Percentiles rank a stretch among this genome's conserved stretches.
Conservation (phyloP, 1,140 invertebrate genomes). For the Aphidius ervi region DNA sequence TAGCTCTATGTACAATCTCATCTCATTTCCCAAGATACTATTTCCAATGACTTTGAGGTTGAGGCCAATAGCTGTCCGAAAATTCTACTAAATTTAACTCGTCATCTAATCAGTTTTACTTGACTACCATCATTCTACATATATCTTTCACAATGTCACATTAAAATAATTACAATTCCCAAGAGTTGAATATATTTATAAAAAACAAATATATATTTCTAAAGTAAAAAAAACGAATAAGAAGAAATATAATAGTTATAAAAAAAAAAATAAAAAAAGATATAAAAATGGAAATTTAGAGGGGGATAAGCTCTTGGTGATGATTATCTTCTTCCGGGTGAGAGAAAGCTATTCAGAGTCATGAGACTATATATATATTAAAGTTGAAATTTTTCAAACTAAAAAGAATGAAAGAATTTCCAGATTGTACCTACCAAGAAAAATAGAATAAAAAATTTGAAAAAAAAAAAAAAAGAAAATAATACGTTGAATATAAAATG, state of each 20-base stretch:
- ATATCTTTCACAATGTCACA: no score
- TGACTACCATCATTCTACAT: no score
- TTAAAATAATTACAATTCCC: not conserved
- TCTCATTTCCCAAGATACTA: not conserved
- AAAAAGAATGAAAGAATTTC: not conserved
- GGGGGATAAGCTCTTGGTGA: conserved; percentile 14
- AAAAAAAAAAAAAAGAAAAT: no score
- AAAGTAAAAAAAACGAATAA: not conserved
- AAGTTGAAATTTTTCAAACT: conserved; percentile 2
- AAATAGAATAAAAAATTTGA: no score
- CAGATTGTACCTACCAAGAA: no score
- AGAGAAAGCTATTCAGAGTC: conserved; percentile 9
- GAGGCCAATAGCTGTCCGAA: not conserved
- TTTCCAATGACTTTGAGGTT: not conserved
- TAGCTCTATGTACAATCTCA: not conserved
- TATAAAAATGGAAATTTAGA: not conserved
- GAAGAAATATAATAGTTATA: not conserved
- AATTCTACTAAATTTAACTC: no score
- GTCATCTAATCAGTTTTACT: no score
- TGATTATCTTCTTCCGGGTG: conserved; percentile 15
- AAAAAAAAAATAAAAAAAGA: not conserved
- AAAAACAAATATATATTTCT: conserved; percentile 6
- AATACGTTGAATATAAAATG: no score
- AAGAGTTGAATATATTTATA: not conserved
- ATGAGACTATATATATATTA: not conserved